A percentile compares a stretch with the other conserved stretches of the same genome.
These are phyloP conservation scores for Plagiodera versicolora DNA, from an alignment of 2,888 invertebrate species.

Conservation along the genomic window DNA sequence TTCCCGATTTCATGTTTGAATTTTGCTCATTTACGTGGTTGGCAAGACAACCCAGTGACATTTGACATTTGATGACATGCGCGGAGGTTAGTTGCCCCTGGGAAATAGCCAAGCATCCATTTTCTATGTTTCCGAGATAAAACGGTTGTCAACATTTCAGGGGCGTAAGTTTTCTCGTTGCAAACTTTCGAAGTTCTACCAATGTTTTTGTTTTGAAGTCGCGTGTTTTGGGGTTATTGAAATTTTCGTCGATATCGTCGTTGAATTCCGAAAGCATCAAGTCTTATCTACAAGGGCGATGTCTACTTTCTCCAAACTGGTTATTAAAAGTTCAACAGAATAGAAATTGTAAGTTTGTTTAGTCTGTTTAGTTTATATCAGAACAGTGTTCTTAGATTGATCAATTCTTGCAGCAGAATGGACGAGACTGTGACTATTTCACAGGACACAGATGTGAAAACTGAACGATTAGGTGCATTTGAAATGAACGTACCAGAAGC, in stretches of 20 bases:
- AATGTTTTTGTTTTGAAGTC: neutral
- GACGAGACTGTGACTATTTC: conserved; percentile 14
- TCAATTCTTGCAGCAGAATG: conserved; percentile 8
- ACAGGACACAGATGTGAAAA: conserved; percentile 21
- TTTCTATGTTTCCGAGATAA: conserved; percentile 50
- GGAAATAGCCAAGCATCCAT: conserved; percentile 53
- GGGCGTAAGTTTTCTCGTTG: conserved; percentile 46
- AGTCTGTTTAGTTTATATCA: too few species aligned
- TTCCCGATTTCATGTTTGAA: conserved; percentile 4
- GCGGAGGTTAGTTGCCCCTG: conserved; percentile 46
- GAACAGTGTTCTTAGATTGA: neutral
- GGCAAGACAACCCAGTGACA: conserved; percentile 17
- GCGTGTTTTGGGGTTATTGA: too few species aligned
- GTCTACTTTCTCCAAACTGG: too few species aligned
- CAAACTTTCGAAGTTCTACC: neutral
- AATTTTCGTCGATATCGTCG: too few species aligned
- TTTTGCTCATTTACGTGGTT: neutral
- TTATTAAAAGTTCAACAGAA: too few species aligned
- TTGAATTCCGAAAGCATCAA: too few species aligned
- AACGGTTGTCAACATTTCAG: conserved; percentile 54
- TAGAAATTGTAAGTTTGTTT: too few species aligned
- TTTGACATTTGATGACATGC: conserved; percentile 20
- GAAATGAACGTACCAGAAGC: conserved; percentile 18
- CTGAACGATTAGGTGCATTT: conserved; percentile 16
- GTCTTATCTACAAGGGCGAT: too few species aligned